A percentile compares a stretch with the other conserved stretches of the same genome.
These are phyloP conservation scores for Callocephalon fimbriatum DNA, from an alignment of 2,113 vertebrate species.

Conservation along the genomic window DNA sequence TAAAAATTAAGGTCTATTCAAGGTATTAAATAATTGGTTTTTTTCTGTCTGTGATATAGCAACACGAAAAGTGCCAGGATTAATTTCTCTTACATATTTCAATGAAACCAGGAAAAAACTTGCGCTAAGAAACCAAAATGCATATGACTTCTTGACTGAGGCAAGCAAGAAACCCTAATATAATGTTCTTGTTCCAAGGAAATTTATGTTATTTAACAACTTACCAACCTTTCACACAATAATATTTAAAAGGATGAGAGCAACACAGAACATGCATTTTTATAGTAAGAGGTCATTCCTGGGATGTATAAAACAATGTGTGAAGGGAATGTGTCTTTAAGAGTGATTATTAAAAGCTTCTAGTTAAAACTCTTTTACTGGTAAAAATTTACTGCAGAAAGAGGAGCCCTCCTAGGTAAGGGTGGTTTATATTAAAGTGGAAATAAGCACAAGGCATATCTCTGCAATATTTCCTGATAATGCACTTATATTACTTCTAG, in stretches of 20 bases:
- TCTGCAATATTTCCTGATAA: slow-evolving; percentile 19
- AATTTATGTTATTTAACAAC: background rate
- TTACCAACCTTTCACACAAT: background rate
- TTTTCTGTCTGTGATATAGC: background rate
- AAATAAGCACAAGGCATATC: slow-evolving; percentile 22
- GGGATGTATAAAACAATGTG: background rate
- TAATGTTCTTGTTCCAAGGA: background rate
- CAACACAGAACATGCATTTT: background rate
- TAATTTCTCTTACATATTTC: background rate
- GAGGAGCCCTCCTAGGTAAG: background rate
- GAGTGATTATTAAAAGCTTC: slow-evolving; percentile 14
- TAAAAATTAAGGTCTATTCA: background rate
- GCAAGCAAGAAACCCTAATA: background rate
- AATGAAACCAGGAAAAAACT: background rate
- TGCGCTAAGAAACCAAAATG: background rate
- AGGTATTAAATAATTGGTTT: background rate
- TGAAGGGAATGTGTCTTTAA: background rate
- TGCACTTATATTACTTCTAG: background rate
- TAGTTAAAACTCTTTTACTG: background rate
- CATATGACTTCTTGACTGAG: background rate
- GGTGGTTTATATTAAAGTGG: slow-evolving; percentile 10
- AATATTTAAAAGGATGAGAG: background rate
- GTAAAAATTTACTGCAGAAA: slow-evolving; percentile 34
- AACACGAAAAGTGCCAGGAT: background rate
- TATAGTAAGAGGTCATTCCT: background rate